Evolutionary conservation across 1,140 invertebrate genomes (phyloP).

Genomic region (Maniola jurtina): DNA sequence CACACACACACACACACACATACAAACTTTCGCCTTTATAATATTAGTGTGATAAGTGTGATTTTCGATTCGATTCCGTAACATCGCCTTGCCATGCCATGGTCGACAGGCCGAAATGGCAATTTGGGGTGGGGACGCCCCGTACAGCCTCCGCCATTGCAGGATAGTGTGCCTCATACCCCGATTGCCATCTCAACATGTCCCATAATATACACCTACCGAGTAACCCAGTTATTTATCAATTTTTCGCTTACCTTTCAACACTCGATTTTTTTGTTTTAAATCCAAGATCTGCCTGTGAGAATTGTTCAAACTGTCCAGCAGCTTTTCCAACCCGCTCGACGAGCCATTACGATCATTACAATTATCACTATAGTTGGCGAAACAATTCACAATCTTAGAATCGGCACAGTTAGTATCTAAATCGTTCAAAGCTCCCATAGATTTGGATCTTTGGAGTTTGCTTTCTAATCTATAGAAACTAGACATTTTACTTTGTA

Average conservation of each 20-base stretch:
- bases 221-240: too few species aligned
- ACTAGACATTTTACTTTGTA: not conserved
- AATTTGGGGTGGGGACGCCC: too few species aligned
- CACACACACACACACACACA: too few species aligned
- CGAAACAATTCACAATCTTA: not conserved
- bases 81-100: too few species aligned
- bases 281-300: not conserved
- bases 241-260: slow-evolving; percentile 2
- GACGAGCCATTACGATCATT: not conserved
- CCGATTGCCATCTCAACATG: too few species aligned
- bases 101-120: too few species aligned
- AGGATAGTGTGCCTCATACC: too few species aligned
- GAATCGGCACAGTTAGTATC: not conserved
- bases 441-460: not conserved
- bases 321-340: not conserved
- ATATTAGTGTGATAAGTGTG: too few species aligned
- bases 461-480: not conserved
- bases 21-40: too few species aligned
- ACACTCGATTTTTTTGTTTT: not conserved
- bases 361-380: not conserved
- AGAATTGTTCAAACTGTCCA: not conserved
- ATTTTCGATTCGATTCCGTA: too few species aligned
- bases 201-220: too few species aligned
- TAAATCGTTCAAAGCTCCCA: not conserved
- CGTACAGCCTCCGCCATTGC: too few species aligned